These are phyloP conservation scores for Scomber colias DNA, from an alignment of 2,113 vertebrate genomes.

Conservation along the genomic window DNA sequence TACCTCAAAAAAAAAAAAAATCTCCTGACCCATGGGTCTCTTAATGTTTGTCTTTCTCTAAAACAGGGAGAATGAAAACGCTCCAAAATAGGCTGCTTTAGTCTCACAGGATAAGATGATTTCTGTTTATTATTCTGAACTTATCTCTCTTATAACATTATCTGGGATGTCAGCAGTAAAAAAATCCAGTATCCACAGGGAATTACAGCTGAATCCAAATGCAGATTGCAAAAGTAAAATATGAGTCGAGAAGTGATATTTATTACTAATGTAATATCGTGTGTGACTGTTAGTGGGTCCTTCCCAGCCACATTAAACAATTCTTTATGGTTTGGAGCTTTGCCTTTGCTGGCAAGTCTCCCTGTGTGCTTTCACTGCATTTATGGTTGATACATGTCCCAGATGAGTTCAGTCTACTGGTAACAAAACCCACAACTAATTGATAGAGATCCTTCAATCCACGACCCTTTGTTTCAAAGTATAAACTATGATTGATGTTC, in stretches of 20 bases:
- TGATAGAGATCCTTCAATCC: conserved; percentile 53
- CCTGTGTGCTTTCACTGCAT: conserved; percentile 31
- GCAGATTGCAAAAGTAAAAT: conserved; percentile 42
- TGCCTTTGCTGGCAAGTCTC: conserved; percentile 46
- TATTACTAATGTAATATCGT: conserved; percentile 49
- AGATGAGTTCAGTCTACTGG: conserved; percentile 38
- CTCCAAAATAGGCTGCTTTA: conserved; percentile 19
- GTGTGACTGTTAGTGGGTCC: conserved; percentile 43
- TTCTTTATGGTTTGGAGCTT: conserved; percentile 55
- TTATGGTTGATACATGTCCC: conserved; percentile 56
- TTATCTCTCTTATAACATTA: conserved; percentile 52
- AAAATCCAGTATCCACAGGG: conserved; percentile 34
- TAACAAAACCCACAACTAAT: conserved; percentile 54
- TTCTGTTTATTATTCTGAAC: conserved; percentile 56
- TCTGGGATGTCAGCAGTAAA: conserved; percentile 59
- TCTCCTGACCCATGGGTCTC: conserved; percentile 30
- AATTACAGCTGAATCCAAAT: conserved; percentile 53
- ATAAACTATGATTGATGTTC: conserved; percentile 72
- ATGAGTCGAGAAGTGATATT: conserved; percentile 42
- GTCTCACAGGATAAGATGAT: conserved; percentile 40
- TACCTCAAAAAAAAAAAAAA: conserved; percentile 31
- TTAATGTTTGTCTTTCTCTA: conserved; percentile 26
- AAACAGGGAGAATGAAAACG: conserved; percentile 41
- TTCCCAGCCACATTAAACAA: conserved; percentile 47
- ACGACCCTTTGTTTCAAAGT: conserved; percentile 47